phyloP scores from a whole-genome alignment of 2,888 invertebrate genomes.

The Bombylius discolor region DNA sequence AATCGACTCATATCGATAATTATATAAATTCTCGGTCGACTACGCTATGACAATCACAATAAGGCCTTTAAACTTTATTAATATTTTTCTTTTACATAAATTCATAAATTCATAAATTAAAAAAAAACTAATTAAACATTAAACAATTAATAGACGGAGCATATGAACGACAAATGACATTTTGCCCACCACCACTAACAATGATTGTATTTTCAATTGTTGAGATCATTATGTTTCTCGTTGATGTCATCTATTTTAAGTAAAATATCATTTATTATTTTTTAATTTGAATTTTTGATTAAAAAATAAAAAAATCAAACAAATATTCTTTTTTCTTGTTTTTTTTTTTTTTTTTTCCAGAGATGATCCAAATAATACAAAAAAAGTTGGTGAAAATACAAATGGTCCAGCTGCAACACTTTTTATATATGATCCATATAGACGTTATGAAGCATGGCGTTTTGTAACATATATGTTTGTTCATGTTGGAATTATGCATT shows the following conservation, averaged over 20 bases:
- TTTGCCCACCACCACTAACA: slow-evolving; percentile 83
- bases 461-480: slow-evolving; percentile 93
- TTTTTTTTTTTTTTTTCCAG: slow-evolving; percentile 14
- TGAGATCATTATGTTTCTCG: slow-evolving; percentile 62
- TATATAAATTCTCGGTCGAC: too few species aligned
- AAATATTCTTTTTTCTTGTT: background rate
- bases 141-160: slow-evolving; percentile 46
- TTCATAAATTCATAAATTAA: too few species aligned
- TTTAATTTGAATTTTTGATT: slow-evolving; percentile 3
- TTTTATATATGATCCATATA: slow-evolving; percentile 79
- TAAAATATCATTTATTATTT: slow-evolving; percentile 24
- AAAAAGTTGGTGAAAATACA: slow-evolving; percentile 33
- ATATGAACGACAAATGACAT: slow-evolving; percentile 84
- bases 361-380: slow-evolving; percentile 31
- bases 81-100: too few species aligned
- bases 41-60: too few species aligned
- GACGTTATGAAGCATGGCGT: slow-evolving; percentile 81
- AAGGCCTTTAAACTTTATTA: too few species aligned
- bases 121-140: too few species aligned
- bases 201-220: slow-evolving; percentile 81
- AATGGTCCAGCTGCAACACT: slow-evolving; percentile 67
- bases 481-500: slow-evolving; percentile 79
- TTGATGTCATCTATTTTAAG: slow-evolving; percentile 35
- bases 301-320: slow-evolving; percentile 32
- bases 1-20: too few species aligned